Percentiles rank a stretch among this genome's conserved stretches.
Evolutionary conservation across 2,888 invertebrate species (phyloP).

Genomic region (Meliscaeva auricollis): DNA sequence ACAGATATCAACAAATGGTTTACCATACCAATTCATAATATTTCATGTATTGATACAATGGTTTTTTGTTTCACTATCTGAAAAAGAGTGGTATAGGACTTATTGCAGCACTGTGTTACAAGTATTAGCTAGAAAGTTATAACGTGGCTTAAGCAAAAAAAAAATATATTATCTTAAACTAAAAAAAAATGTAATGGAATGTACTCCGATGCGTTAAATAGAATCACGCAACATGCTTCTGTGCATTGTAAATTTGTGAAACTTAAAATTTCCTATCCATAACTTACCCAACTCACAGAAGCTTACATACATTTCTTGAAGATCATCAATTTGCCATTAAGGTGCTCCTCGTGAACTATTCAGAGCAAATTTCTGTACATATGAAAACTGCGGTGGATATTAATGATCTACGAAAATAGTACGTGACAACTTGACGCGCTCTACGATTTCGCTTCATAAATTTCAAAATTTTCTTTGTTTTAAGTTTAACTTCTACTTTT

Average conservation of each 20-base stretch:
- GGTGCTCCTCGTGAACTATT: constrained; percentile 6
- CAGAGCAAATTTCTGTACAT: neutral
- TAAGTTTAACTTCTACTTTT: too few relatives aligned
- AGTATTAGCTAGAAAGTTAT: too few relatives aligned
- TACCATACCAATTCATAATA: too few relatives aligned
- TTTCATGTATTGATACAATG: too few relatives aligned
- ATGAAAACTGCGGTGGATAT: constrained; percentile 47
- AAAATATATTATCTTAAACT: too few relatives aligned
- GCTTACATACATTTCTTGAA: neutral
- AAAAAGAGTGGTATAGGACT: too few relatives aligned
- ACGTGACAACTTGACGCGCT: constrained; percentile 73
- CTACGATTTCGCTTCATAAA: constrained; percentile 45
- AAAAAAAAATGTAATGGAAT: too few relatives aligned
- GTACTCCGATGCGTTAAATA: too few relatives aligned
- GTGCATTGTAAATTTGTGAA: neutral
- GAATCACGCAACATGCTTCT: neutral
- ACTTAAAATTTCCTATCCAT: neutral
- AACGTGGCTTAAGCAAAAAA: too few relatives aligned
- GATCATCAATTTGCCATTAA: neutral
- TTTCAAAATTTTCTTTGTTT: constrained; percentile 43
- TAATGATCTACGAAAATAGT: constrained; percentile 72
- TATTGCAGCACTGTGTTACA: too few relatives aligned
- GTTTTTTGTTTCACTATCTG: too few relatives aligned
- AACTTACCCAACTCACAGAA: constrained; percentile 2
- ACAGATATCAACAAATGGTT: too few relatives aligned